Base-by-base conservation (phyloP, 23 tunicate species). In the Ascidia mentula region DNA sequence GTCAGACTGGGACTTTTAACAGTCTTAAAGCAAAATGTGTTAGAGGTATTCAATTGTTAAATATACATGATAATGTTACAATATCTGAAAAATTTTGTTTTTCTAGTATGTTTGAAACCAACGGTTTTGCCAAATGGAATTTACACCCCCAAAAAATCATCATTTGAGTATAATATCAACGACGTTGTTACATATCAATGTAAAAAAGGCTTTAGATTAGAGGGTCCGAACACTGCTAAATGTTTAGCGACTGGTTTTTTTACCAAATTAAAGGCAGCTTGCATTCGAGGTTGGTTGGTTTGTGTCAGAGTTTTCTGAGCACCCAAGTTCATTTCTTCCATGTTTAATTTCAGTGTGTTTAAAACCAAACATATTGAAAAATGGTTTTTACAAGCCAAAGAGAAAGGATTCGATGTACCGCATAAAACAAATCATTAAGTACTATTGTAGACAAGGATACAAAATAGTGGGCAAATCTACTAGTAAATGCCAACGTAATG, bases 171-270 rank as follows among this genome's bases (percentile, higher is more conserved):
- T 36, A 31, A 71, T 6, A 71, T 71, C 6, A 71, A 71, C 30
- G 39, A 71, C 31, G 74, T 71, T 71, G 74, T 71, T 3, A 71
- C 74, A 71, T 71, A 71, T 31, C 31, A 35, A 34, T 71, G 74
- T 71, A 36, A 71, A 22, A 34, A n/a, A 20, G 38, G 38, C 24
- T 71, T 71, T 71, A 22, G 38, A 34, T 12, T 71, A 9, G 39
- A 71, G 1, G 74, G 74, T 33, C 32, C 74, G 18, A n/a, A 34
- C 39, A 34, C 39, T 20, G 38, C 32, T 18, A 71, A 22, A 20
- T 71, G 74, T 18, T 36, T 28, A 12, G 32, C n/a, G 2, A 31
- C 31, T 71, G 74, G 74, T 33, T 36, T 28, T 28, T 71, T 71
- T 36, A 5, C 65, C 4, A 3, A 5, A 28, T 53, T 53, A 53